Evolutionary conservation across 1,140 invertebrate genomes (phyloP), one percentile per base, ranked within the genome.

Genomic region (Eurytemora carolleeae): DNA sequence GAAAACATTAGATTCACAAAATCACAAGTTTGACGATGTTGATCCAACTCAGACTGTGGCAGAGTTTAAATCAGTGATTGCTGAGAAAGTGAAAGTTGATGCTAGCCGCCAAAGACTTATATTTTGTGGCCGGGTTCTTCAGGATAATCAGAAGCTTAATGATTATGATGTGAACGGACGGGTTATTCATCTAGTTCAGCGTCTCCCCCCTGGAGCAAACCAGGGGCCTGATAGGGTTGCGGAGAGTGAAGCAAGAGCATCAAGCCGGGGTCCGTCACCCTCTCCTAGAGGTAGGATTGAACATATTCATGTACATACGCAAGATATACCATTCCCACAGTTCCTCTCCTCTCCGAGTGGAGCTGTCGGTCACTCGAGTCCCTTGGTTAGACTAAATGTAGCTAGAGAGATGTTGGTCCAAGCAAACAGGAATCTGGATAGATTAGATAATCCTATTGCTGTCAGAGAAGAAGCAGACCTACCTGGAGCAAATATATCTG

Each of bases 151-250:
- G 66, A 84, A 82, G 70, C 74, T 96, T 20, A 57, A 57, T 61
- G 26, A 31, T 58, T 58, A 26, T 67, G 90, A 88, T 79, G 82
- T 94, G 15, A 78, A 90, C 73, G 87, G 85, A 1, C 93, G 93
- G 75, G 88, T 90, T 18, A 79, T 96, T 55, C 91, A 96, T 72
- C 78, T 96, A 68, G 91, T 94, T n/a, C 85, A 91, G 73, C 75
- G 86, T 26, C 69, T 75, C 2, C 81, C 86, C 2, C 87, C 87
- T 22, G 63, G 19, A 77, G 78, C 53, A 70, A 72, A 65, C 65
- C 72, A 23, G 69, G 69, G 53, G 63, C 61, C 65, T 31, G 52
- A 61, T 56, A 66, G 64, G 20, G 26, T 58, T 22, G 44, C 65
- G 59, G 60, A 54, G 22, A 57, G 21, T 44, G 58, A 57, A 19